A percentile compares a stretch with the other conserved stretches of the same genome.
These are phyloP conservation scores for Drosophila simulans DNA, from an alignment of 1,140 invertebrate species.

Conservation along the genomic window DNA sequence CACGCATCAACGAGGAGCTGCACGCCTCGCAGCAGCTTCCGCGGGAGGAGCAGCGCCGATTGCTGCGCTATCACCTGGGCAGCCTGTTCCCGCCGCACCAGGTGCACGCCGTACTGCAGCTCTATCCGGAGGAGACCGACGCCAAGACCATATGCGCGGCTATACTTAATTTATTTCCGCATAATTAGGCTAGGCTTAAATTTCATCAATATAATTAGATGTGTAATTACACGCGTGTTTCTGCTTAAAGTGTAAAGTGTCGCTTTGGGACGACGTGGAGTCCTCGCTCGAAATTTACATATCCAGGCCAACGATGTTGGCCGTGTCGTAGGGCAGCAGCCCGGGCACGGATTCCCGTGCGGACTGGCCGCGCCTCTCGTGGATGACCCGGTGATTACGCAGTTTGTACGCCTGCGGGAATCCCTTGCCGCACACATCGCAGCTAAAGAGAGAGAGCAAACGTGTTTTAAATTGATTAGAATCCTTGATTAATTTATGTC, in stretches of 20 bases:
- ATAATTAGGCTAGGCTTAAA: constrained; percentile 77
- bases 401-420: constrained; percentile 77
- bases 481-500: not conserved
- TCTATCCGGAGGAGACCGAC: constrained; percentile 94
- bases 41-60: constrained; percentile 89
- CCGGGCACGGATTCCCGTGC: constrained; percentile 32
- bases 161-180: constrained; percentile 91
- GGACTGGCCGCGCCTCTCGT: constrained; percentile 47
- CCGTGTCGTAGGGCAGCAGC: constrained; percentile 47
- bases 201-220: constrained; percentile 66
- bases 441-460: constrained; percentile 33
- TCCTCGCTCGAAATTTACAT: constrained; percentile 34
- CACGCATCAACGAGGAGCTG: constrained; percentile 87
- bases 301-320: constrained; percentile 57
- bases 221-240: constrained; percentile 40
- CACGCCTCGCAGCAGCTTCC: constrained; percentile 84
- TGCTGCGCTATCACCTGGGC: constrained; percentile 93
- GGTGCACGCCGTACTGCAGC: constrained; percentile 92
- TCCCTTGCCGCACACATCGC: constrained; percentile 80
- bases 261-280: constrained; percentile 4
- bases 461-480: not conserved
- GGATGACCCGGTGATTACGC: constrained; percentile 73
- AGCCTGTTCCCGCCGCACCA: constrained; percentile 95
- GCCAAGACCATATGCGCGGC: constrained; percentile 94
- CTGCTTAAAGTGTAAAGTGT: constrained; percentile 23